Conservation (phyloP, 2,113 vertebrate genomes). For the Acinonyx jubatus region DNA sequence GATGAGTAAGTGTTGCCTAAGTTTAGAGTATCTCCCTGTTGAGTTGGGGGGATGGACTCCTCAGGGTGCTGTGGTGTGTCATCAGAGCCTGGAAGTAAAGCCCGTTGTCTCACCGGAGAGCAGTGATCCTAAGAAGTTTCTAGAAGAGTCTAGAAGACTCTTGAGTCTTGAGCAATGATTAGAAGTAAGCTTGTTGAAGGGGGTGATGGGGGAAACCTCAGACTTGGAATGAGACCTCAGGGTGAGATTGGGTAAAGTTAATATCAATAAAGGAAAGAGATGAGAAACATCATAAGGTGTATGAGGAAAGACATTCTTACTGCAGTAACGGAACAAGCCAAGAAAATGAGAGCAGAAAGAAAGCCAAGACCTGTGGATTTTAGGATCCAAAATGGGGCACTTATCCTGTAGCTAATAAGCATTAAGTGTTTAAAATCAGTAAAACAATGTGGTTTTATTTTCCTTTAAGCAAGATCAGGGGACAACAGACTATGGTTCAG, state of each 20-base stretch:
- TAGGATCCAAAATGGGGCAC: not conserved
- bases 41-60: not conserved
- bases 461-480: not conserved
- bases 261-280: not conserved
- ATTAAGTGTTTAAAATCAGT: not conserved
- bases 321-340: not conserved
- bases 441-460: not conserved
- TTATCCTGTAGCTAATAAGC: no score
- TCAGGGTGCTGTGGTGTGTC: no score
- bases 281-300: rapidly evolving
- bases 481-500: not conserved
- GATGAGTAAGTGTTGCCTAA: not conserved
- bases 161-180: not conserved
- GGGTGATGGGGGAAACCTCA: not conserved
- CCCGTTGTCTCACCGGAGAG: no score
- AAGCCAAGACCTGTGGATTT: not conserved
- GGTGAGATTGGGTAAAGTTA: not conserved
- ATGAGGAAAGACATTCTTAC: rapidly evolving
- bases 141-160: no score
- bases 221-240: not conserved
- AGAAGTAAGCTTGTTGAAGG: not conserved
- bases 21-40: not conserved
- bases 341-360: not conserved
- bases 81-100: not conserved
- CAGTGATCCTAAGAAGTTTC: not conserved